These are phyloP conservation scores for Atta texana DNA, from an alignment of 1,140 invertebrate species.

Conservation along the genomic window DNA sequence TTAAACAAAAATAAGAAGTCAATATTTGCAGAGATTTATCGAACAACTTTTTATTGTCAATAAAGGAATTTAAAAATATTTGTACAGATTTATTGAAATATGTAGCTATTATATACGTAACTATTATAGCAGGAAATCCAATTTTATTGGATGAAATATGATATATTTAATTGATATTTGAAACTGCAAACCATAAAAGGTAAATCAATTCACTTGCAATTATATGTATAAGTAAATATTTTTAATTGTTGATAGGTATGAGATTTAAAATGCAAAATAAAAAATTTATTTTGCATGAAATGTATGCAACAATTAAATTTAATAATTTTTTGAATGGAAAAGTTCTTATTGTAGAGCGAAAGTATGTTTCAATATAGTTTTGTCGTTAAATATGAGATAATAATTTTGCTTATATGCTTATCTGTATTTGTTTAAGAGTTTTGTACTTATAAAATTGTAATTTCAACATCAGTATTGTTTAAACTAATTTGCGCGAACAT, in stretches of 20 bases:
- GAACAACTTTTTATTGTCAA: background rate
- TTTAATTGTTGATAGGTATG: conserved; percentile 10
- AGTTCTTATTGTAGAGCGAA: background rate
- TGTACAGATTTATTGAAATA: conserved; percentile 9
- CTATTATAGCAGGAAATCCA: background rate
- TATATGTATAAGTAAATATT: background rate
- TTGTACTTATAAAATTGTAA: background rate
- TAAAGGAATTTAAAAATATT: background rate
- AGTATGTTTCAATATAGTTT: too few species aligned
- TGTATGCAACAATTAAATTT: background rate
- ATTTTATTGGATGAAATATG: conserved; percentile 1
- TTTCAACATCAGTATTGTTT: background rate
- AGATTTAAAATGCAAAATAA: background rate
- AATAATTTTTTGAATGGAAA: background rate
- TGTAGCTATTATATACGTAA: background rate
- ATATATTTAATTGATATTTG: conserved; percentile 3
- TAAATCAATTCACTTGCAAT: background rate
- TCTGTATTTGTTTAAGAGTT: background rate
- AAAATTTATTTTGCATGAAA: background rate
- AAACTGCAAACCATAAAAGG: conserved; percentile 8
- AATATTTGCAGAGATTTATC: background rate
- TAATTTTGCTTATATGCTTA: background rate
- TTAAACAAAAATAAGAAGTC: background rate
- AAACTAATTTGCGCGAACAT: background rate
- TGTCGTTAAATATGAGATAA: background rate